Evolutionary conservation across 2,113 vertebrate species (phyloP).

Genomic region (Uria lomvia): DNA sequence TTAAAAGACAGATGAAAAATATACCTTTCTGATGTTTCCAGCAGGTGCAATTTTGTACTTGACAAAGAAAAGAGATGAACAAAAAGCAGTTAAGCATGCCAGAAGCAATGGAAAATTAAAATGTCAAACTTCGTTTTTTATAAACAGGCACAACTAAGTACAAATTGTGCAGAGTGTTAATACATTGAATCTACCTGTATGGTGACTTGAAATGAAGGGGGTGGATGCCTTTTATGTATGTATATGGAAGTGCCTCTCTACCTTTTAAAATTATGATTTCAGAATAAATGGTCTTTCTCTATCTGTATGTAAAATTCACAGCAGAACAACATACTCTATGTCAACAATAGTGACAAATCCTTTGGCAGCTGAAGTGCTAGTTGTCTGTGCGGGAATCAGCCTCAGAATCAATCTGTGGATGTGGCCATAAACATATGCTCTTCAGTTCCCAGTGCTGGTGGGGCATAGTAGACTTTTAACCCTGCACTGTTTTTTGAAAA

Average conservation of each 20-base stretch:
- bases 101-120: conserved; percentile 7
- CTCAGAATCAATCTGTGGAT: background rate
- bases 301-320: background rate
- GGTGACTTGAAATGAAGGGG: background rate
- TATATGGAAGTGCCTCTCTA: background rate
- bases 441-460: background rate
- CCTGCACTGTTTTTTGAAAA: background rate
- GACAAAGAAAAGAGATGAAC: background rate
- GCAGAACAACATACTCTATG: background rate
- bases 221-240: background rate
- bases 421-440: background rate
- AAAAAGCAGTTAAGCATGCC: background rate
- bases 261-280: background rate
- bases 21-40: background rate
- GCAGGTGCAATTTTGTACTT: background rate
- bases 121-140: background rate
- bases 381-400: background rate
- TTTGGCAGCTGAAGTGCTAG: background rate
- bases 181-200: background rate
- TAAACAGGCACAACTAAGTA: background rate
- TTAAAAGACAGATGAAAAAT: background rate
- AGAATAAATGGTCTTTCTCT: background rate
- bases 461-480: background rate
- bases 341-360: background rate
- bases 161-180: background rate